Conservation (phyloP, 2,888 invertebrate genomes). For the Drosophila leonis region DNA sequence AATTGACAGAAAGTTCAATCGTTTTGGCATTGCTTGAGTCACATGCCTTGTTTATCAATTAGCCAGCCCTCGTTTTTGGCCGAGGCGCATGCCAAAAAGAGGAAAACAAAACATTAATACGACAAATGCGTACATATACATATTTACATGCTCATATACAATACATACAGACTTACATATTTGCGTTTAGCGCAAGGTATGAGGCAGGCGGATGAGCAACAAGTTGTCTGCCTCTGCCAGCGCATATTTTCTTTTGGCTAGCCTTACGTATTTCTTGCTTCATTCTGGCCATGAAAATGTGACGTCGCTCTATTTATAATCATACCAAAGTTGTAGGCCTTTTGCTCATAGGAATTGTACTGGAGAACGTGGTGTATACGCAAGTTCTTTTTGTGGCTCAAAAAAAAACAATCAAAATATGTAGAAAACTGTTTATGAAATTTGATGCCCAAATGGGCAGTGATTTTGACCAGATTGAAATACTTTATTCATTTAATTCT, state of each 20-base stretch:
- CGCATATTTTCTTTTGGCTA: conserved; percentile 18
- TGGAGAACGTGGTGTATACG: conserved; percentile 20
- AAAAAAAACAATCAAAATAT: neutral
- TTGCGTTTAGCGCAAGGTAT: neutral
- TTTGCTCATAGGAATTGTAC: conserved; percentile 3
- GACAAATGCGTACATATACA: conserved; percentile 29
- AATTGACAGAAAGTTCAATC: conserved; percentile 25
- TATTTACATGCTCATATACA: neutral
- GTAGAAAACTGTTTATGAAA: neutral
- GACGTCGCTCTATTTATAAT: conserved; percentile 44
- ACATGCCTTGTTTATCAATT: conserved; percentile 44
- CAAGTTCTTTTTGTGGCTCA: conserved; percentile 2
- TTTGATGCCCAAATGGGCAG: neutral
- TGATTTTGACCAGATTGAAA: neutral
- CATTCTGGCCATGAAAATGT: conserved; percentile 34
- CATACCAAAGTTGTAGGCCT: conserved; percentile 1
- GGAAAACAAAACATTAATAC: conserved; percentile 33
- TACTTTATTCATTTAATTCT: neutral
- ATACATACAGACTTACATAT: conserved; percentile 3
- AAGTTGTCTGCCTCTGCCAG: conserved; percentile 47
- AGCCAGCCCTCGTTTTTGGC: conserved; percentile 25
- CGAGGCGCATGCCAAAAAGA: conserved; percentile 30
- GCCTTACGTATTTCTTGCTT: conserved; percentile 10
- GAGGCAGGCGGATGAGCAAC: conserved; percentile 43
- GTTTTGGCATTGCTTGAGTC: conserved; percentile 3